Evolutionary conservation across 1,140 invertebrate genomes (phyloP).

Genomic region (Trichogramma pretiosum): DNA sequence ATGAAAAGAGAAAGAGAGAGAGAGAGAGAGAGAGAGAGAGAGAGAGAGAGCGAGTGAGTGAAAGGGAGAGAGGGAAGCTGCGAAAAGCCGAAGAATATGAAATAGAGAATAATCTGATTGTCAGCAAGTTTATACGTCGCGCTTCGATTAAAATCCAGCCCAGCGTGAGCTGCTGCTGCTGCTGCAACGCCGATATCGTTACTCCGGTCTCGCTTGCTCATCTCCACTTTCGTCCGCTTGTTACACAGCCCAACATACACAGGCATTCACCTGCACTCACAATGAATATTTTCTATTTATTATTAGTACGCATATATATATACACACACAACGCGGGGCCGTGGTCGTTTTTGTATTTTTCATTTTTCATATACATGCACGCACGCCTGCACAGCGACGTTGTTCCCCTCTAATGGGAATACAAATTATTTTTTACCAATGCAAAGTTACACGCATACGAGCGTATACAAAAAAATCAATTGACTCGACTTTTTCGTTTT

Average conservation of each 20-base stretch:
- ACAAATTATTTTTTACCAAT: conserved; percentile 14
- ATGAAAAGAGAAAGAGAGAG: no score
- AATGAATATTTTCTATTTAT: no score
- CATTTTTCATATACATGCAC: not conserved
- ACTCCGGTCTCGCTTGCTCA: conserved; percentile 25
- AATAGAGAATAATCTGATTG: conserved; percentile 44
- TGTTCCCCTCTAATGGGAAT: conserved; percentile 11
- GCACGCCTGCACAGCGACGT: not conserved
- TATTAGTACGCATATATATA: no score
- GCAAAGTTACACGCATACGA: no score
- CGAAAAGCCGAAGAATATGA: no score
- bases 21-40: not conserved
- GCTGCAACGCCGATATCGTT: conserved; percentile 38
- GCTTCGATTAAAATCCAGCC: conserved; percentile 44
- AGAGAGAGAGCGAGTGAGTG: not conserved
- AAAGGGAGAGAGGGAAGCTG: conserved; percentile 2
- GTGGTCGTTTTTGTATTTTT: conserved; percentile 20
- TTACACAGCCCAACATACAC: no score
- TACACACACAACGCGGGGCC: no score
- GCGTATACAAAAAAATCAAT: conserved; percentile 13
- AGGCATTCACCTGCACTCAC: no score
- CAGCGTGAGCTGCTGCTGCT: no score
- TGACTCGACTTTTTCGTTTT: conserved; percentile 14
- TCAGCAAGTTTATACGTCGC: conserved; percentile 44
- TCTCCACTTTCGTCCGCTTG: conserved; percentile 18